phyloP scores from a whole-genome alignment of 2,113 vertebrate genomes.

The Anguilla japonica region DNA sequence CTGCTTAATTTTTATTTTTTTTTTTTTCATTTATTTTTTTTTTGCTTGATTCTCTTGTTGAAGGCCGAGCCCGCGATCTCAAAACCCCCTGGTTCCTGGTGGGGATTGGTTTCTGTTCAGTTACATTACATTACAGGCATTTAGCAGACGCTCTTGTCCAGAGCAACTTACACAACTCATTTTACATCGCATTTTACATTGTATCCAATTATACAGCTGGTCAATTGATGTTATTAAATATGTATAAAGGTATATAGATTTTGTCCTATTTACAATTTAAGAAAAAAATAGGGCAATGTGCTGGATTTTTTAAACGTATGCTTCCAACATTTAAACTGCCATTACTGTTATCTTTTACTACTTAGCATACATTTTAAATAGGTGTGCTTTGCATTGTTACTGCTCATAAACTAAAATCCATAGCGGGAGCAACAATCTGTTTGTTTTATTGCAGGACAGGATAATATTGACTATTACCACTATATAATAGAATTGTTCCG shows the following conservation, averaged over 20 bases:
- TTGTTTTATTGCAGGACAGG: not conserved
- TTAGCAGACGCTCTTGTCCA: too few relatives aligned
- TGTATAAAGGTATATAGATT: not conserved
- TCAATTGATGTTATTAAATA: not conserved
- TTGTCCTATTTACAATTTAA: not conserved
- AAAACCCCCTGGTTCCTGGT: too few relatives aligned
- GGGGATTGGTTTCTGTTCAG: too few relatives aligned
- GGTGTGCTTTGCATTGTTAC: not conserved
- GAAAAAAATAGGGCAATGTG: not conserved
- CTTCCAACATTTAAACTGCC: not conserved
- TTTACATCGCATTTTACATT: not conserved
- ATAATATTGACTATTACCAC: not conserved
- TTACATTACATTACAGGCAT: too few relatives aligned
- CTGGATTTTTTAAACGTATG: not conserved
- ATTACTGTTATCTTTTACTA: not conserved
- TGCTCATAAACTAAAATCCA: not conserved
- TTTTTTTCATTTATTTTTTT: too few relatives aligned
- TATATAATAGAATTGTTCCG: not conserved
- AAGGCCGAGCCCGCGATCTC: too few relatives aligned
- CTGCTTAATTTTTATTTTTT: conserved; percentile 30
- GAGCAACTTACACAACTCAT: not conserved
- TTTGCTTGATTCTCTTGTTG: not conserved
- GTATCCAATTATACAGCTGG: not conserved
- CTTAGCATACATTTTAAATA: not conserved
- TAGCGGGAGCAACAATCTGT: not conserved